phyloP scores from a whole-genome alignment of 2,888 invertebrate genomes.

The Lottia gigantea region DNA sequence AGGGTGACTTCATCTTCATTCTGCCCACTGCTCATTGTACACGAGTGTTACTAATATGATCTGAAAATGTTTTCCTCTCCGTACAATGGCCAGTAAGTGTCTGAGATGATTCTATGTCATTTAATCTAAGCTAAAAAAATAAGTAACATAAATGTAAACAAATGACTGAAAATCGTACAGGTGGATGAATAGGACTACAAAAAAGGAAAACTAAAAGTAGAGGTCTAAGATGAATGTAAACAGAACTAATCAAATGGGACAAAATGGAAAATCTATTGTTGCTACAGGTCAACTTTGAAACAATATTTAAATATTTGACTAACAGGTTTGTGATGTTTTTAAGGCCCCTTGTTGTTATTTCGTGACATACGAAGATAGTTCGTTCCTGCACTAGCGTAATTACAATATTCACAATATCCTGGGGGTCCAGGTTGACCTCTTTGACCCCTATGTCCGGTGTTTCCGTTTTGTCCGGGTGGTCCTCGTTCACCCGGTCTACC shows the following conservation, averaged over 20 bases:
- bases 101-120: neutral
- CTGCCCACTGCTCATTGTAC: conserved; percentile 2
- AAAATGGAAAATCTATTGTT: neutral
- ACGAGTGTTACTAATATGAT: neutral
- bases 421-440: conserved; percentile 71
- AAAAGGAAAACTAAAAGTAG: neutral
- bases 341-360: conserved; percentile 58
- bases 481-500: conserved; percentile 80
- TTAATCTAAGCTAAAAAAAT: neutral
- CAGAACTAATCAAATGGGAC: neutral
- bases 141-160: neutral
- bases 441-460: conserved; percentile 71
- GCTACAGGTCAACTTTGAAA: conserved; percentile 7
- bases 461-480: conserved; percentile 55
- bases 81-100: conserved; percentile 5
- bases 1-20: neutral
- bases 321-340: conserved; percentile 32
- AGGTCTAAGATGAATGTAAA: conserved; percentile 5
- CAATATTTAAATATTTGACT: neutral
- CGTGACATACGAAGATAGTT: conserved; percentile 36
- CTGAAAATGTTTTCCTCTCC: neutral
- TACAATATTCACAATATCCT: conserved; percentile 75
- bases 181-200: neutral
- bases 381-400: conserved; percentile 54
- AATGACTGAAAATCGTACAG: neutral